These are phyloP conservation scores for Chydorus sphaericus DNA, from an alignment of 2,888 invertebrate species.

Conservation along the genomic window DNA sequence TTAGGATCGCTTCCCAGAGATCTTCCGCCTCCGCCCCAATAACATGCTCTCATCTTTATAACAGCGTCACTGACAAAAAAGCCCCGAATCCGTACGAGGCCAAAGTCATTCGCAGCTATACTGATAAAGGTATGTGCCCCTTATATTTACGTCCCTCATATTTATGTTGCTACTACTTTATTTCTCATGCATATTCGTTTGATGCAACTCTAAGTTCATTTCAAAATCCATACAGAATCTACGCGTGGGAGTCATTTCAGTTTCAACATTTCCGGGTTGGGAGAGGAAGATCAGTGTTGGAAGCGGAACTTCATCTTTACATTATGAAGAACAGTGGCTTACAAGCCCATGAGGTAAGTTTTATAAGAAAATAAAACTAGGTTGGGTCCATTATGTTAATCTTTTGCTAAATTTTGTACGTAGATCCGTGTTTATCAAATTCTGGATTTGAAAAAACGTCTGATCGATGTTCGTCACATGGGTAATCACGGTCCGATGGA, in stretches of 20 bases:
- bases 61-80: conserved; percentile 34
- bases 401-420: not conserved
- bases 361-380: not conserved
- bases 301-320: conserved; percentile 41
- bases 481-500: conserved; percentile 37
- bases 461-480: conserved; percentile 40
- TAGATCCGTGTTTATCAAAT: conserved; percentile 39
- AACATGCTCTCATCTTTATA: conserved; percentile 31
- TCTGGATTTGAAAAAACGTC: conserved; percentile 32
- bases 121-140: conserved; percentile 26
- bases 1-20: no score
- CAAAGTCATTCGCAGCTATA: conserved; percentile 38
- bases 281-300: conserved; percentile 33
- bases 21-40: conserved; percentile 33
- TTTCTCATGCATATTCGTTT: conserved; percentile 13
- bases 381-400: no score
- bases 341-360: conserved; percentile 20
- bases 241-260: conserved; percentile 26
- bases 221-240: not conserved
- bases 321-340: conserved; percentile 26
- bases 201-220: no score
- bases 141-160: not conserved
- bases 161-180: not conserved
- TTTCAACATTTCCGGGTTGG: conserved; percentile 33
- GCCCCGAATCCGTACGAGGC: conserved; percentile 38